Evolutionary conservation across 1,140 invertebrate species (phyloP), one percentile per base, ranked within the genome.

Genomic region (Colletes gigas): DNA sequence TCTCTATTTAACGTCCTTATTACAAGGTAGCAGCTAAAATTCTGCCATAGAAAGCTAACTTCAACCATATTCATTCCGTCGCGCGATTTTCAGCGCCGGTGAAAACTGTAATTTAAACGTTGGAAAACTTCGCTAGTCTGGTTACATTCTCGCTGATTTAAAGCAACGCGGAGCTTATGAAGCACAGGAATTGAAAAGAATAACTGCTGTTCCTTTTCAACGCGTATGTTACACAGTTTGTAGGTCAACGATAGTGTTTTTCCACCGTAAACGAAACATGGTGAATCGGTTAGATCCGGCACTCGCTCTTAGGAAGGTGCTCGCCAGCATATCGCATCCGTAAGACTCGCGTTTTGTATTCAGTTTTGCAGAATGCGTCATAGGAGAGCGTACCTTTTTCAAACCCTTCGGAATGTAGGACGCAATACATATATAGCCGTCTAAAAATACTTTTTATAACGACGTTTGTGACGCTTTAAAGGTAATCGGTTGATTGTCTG

Each of bases 361-460:
- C 44, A 17, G 55, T 74, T 83, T 79, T 57, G 41, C 12, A 12
- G n/a, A 75, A 71, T n/a, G 44, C 30, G 0, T 50, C 44, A 19
- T 21, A 60, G 44, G 66, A 67, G 30, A 15, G 15, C 39, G 47
- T 17, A 17, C n/a, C 17, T 83, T 83, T 83, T 41, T 65, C 12
- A 21, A 69, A 19, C 41, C 4, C 21, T 69, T 69, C 41, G 17
- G 50, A 17, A 77, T 77, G 6, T 41, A 44, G 59, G 47, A 55
- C n/a, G 59, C 47, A 41, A 83, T 54, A 54, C 60, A 55, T 75
- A 69, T 52, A 70, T 54, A 52, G 57, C 71, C 6, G 47, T 65
- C 65, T 74, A 74, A 83, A 84, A 83, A 79, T 54, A 62, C 17
- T 19, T 19, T 39, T 50, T 7, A 52, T 59, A 76, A 76, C 73